These are phyloP conservation scores for Aradus depressus DNA, from an alignment of 2,888 invertebrate genomes.

Conservation along the genomic window DNA sequence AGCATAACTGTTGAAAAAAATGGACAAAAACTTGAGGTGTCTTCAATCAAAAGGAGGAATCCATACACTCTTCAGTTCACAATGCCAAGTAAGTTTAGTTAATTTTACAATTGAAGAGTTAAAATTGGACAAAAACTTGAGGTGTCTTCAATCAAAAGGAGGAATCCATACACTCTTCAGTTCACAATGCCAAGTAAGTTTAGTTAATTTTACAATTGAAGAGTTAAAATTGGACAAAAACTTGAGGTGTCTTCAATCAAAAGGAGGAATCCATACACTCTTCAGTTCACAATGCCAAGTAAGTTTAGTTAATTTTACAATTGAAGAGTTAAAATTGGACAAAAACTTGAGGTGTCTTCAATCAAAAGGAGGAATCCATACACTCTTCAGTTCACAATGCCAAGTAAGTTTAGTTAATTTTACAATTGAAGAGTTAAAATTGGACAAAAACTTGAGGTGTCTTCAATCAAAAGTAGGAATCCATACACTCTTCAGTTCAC, in stretches of 20 bases:
- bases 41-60: conserved; percentile 64
- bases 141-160: conserved; percentile 59
- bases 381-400: conserved; percentile 71
- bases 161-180: conserved; percentile 75
- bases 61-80: conserved; percentile 75
- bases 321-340: conserved; percentile 52
- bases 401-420: conserved; percentile 41
- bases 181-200: conserved; percentile 62
- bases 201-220: neutral
- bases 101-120: neutral
- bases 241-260: conserved; percentile 63
- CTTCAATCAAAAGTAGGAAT: conserved; percentile 64
- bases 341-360: conserved; percentile 58
- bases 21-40: conserved; percentile 63
- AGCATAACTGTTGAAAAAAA: conserved; percentile 70
- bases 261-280: conserved; percentile 68
- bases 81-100: conserved; percentile 51
- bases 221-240: conserved; percentile 61
- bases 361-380: conserved; percentile 74
- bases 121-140: conserved; percentile 68
- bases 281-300: conserved; percentile 73
- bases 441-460: conserved; percentile 63
- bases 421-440: conserved; percentile 42
- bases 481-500: conserved; percentile 75
- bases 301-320: conserved; percentile 24